Evolutionary conservation across 2,113 vertebrate species (phyloP).

Genomic region (Rhineura floridana): DNA sequence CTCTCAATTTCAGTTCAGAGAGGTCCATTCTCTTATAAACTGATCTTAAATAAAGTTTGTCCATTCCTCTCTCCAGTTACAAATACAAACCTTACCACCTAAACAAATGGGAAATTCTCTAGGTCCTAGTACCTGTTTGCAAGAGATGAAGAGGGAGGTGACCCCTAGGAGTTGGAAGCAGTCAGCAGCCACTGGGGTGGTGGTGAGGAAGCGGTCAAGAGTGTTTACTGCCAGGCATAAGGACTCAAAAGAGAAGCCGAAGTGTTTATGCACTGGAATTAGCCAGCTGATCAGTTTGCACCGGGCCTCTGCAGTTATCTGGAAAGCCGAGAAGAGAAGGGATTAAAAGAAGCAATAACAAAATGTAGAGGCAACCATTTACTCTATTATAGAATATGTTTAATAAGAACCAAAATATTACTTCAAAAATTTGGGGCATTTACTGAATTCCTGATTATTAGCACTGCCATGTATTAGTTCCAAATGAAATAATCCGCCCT

Average conservation of each 20-base stretch:
- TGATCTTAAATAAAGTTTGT: not conserved
- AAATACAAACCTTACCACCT: not conserved
- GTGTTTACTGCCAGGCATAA: slow-evolving; percentile 90
- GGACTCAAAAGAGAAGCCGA: slow-evolving; percentile 88
- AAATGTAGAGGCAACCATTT: not conserved
- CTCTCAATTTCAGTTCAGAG: not conserved
- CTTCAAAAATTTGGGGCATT: not conserved
- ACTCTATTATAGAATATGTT: not conserved
- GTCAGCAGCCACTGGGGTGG: slow-evolving; percentile 88
- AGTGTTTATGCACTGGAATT: slow-evolving; percentile 85
- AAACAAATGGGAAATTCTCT: not conserved
- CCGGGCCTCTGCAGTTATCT: slow-evolving; percentile 89
- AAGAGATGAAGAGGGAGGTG: slow-evolving; percentile 88
- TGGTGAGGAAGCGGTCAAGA: slow-evolving; percentile 90
- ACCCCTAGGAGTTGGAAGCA: slow-evolving; percentile 96
- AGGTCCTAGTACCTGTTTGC: slow-evolving; percentile 84
- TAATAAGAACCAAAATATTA: not conserved
- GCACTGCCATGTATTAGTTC: not conserved
- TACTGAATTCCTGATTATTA: not conserved
- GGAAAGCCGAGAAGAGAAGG: slow-evolving; percentile 4
- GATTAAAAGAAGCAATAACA: not conserved
- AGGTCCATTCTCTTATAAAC: not conserved
- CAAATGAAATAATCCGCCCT: not conserved
- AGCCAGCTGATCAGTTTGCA: slow-evolving; percentile 95
- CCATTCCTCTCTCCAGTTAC: not conserved